These are phyloP conservation scores for Drosophila kanapiae DNA, from an alignment of 1,140 invertebrate species.

Conservation along the genomic window DNA sequence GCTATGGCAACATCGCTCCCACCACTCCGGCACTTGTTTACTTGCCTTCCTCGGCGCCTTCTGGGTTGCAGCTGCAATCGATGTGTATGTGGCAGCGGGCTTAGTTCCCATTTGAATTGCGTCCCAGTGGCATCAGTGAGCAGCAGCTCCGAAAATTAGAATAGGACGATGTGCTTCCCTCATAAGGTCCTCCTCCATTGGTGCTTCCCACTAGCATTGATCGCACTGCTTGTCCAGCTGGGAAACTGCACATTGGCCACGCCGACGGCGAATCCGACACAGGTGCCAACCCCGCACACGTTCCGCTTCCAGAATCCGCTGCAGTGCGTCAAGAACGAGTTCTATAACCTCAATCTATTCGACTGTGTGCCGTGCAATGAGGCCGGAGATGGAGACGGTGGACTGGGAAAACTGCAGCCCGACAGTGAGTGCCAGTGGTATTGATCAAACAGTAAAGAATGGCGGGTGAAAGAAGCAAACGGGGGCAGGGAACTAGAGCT, in stretches of 20 bases:
- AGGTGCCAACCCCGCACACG: conserved; percentile 54
- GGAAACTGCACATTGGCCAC: conserved; percentile 31
- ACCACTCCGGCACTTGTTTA: conserved; percentile 62
- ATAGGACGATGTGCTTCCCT: conserved; percentile 55
- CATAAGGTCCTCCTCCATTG: conserved; percentile 14
- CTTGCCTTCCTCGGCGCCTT: conserved; percentile 50
- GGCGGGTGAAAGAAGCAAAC: background rate
- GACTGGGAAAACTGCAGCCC: conserved; percentile 63
- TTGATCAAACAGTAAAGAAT: conserved; percentile 75
- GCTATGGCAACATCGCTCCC: conserved; percentile 70
- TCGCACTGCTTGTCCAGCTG: conserved; percentile 25
- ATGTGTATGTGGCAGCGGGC: conserved; percentile 15
- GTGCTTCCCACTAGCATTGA: conserved; percentile 40
- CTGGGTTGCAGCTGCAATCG: conserved; percentile 61
- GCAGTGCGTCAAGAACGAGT: conserved; percentile 70
- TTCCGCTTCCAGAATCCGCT: conserved; percentile 61
- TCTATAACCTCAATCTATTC: conserved; percentile 80
- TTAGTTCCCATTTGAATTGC: conserved; percentile 66
- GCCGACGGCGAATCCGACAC: conserved; percentile 22
- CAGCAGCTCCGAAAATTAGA: background rate
- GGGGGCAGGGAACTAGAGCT: background rate
- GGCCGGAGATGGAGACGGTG: conserved; percentile 46
- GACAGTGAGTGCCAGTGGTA: conserved; percentile 74
- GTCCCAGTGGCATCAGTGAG: conserved; percentile 19
- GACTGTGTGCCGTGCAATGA: conserved; percentile 67